These are phyloP conservation scores for Pelosia muscerda DNA, from an alignment of 2,888 invertebrate species.

Conservation along the genomic window DNA sequence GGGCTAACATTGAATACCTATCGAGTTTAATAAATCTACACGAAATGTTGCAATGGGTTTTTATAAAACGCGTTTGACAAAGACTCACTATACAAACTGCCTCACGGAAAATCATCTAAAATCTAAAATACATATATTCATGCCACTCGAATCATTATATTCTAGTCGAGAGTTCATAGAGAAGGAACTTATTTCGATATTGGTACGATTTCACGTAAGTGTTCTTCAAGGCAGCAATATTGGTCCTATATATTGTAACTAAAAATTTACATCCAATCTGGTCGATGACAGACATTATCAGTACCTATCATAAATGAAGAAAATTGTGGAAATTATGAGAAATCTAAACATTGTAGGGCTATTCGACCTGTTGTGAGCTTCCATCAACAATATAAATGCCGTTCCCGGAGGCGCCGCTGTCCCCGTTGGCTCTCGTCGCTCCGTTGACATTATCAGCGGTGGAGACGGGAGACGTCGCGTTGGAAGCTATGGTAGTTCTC, in stretches of 20 bases:
- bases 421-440: not conserved
- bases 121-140: not conserved
- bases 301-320: no score
- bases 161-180: not conserved
- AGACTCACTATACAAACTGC: not conserved
- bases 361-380: constrained; percentile 9
- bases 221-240: not conserved
- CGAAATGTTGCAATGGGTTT: not conserved
- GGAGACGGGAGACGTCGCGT: constrained; percentile 19
- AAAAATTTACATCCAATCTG: not conserved
- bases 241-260: not conserved
- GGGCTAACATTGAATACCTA: no score
- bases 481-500: constrained; percentile 28
- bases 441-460: not conserved
- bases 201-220: not conserved
- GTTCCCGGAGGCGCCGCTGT: not conserved
- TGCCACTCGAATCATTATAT: not conserved
- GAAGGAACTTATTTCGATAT: not conserved
- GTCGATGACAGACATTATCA: not conserved
- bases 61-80: not conserved
- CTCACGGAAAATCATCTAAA: not conserved
- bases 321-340: not conserved
- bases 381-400: constrained; percentile 12
- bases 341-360: not conserved
- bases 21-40: not conserved